These are phyloP conservation scores for Drosophila jambulina DNA, from an alignment of 1,140 invertebrate genomes.

Conservation along the genomic window DNA sequence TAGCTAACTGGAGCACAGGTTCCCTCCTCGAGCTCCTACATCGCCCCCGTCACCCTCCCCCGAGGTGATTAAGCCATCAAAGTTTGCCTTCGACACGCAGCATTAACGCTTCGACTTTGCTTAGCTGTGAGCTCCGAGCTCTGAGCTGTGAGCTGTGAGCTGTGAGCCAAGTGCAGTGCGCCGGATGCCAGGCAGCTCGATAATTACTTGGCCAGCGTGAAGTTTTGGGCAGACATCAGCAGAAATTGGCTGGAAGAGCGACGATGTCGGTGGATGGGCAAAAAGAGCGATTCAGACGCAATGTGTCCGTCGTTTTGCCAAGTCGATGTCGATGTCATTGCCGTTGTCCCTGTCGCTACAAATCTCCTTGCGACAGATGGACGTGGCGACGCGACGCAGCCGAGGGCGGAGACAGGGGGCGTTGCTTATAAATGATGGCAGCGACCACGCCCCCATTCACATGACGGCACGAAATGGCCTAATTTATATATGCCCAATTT, in stretches of 20 bases:
- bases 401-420: constrained; percentile 30
- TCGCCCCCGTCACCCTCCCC: constrained; percentile 16
- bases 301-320: constrained; percentile 48
- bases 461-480: constrained; percentile 62
- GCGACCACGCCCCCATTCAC: constrained; percentile 58
- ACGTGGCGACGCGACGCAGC: background rate
- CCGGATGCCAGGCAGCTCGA: constrained; percentile 44
- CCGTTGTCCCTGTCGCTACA: constrained; percentile 42
- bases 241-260: constrained; percentile 63
- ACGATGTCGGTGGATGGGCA: constrained; percentile 15
- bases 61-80: constrained; percentile 82
- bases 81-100: constrained; percentile 80
- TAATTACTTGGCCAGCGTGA: constrained; percentile 78
- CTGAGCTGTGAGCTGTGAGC: constrained; percentile 17
- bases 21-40: constrained; percentile 26
- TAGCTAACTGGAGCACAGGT: constrained; percentile 60
- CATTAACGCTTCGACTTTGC: constrained; percentile 78
- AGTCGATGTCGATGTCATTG: constrained; percentile 33
- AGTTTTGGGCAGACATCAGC: constrained; percentile 72
- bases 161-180: constrained; percentile 41
- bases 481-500: constrained; percentile 68
- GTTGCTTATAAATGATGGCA: constrained; percentile 68
- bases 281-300: constrained; percentile 58
- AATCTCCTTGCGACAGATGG: constrained; percentile 67
- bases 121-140: constrained; percentile 48